Evolutionary conservation across 2,797 vertebrate species (phyloP).

Genomic region (Xyrichtys novacula): DNA sequence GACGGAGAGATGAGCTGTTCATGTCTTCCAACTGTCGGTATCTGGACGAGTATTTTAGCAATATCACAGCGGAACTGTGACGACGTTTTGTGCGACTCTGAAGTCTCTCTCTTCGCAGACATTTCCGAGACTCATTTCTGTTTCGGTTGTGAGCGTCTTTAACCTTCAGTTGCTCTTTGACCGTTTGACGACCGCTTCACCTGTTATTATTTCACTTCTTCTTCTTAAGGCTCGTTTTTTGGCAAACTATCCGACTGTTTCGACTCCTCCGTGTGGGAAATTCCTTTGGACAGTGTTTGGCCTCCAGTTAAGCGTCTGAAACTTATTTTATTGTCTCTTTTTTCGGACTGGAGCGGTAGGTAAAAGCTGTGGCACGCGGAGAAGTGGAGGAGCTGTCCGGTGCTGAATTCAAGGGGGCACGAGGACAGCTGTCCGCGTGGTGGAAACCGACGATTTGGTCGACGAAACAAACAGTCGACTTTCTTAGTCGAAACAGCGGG

Average conservation of each 20-base stretch:
- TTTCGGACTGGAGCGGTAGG: slow-evolving; percentile 17
- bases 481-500: not conserved
- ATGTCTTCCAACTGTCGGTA: slow-evolving; percentile 47
- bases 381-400: slow-evolving; percentile 81
- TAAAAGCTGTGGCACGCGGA: slow-evolving; percentile 4
- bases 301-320: not conserved
- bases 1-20: slow-evolving; percentile 15
- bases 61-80: slow-evolving; percentile 33
- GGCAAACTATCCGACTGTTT: not conserved
- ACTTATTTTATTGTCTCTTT: slow-evolving; percentile 2
- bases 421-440: slow-evolving; percentile 35
- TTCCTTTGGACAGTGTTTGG: slow-evolving; percentile 6
- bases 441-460: slow-evolving; percentile 8
- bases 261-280: slow-evolving; percentile 36
- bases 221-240: not conserved
- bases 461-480: not conserved
- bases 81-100: slow-evolving; percentile 14
- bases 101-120: slow-evolving; percentile 16
- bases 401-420: slow-evolving; percentile 62
- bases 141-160: slow-evolving; percentile 8
- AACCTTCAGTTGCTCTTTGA: slow-evolving; percentile 17
- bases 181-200: not conserved
- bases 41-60: slow-evolving; percentile 32
- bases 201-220: not conserved
- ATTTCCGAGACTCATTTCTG: slow-evolving; percentile 17